A percentile compares a stretch with the other conserved stretches of the same genome.
Evolutionary conservation across 2,888 invertebrate species (phyloP).

Genomic region (Cephus sareptanus): DNA sequence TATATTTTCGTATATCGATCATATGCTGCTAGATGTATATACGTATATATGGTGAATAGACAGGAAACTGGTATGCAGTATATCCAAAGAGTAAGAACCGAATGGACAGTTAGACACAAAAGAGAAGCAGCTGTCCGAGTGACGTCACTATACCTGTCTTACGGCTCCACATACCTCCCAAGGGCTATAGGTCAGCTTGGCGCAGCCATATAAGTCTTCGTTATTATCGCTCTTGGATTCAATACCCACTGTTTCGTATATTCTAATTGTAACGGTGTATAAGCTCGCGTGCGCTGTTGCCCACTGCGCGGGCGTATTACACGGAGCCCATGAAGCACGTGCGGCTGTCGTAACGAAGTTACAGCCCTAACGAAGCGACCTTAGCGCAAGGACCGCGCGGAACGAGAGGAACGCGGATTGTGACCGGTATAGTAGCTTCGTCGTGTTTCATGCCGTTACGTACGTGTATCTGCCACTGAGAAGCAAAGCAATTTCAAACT

Average conservation of each 20-base stretch:
- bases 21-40: no score
- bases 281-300: background rate
- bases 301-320: background rate
- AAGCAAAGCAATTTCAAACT: background rate
- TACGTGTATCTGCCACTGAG: background rate
- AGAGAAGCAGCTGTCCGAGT: constrained; percentile 32
- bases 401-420: background rate
- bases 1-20: background rate
- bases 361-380: background rate
- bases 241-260: background rate
- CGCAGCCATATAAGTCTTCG: background rate
- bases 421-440: background rate
- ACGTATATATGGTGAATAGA: background rate
- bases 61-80: background rate
- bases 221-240: background rate
- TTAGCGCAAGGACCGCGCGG: background rate
- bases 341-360: no score
- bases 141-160: constrained; percentile 48
- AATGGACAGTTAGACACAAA: constrained; percentile 22
- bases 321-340: background rate
- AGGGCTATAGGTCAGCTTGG: constrained; percentile 54
- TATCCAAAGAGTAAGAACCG: background rate
- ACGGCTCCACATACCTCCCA: constrained; percentile 43
- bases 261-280: background rate
- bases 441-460: background rate